Evolutionary conservation across 2,113 vertebrate genomes (phyloP).

Genomic region (Prietella phreatophila): DNA sequence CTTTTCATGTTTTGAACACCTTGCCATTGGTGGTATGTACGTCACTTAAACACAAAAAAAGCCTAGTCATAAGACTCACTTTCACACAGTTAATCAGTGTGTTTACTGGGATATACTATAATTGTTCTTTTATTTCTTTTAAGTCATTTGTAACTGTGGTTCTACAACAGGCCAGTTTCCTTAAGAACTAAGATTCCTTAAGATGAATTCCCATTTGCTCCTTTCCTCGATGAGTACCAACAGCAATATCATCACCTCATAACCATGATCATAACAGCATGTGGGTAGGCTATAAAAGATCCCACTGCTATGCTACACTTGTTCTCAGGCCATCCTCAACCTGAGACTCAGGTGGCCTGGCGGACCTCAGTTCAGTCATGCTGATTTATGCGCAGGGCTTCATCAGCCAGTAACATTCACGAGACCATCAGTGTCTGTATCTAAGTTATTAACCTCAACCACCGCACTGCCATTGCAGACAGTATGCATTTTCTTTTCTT

Average conservation of each 20-base stretch:
- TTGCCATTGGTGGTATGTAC: background rate
- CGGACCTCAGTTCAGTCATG: background rate
- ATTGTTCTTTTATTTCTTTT: background rate
- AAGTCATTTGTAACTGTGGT: background rate
- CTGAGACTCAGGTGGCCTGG: background rate
- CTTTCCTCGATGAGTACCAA: background rate
- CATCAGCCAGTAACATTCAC: background rate
- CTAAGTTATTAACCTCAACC: background rate
- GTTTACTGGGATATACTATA: background rate
- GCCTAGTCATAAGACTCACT: background rate
- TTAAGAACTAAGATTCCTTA: background rate
- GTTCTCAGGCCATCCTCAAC: background rate
- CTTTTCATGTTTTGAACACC: background rate
- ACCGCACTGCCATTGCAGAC: background rate
- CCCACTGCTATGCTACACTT: background rate
- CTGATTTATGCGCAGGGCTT: background rate
- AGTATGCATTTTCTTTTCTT: background rate
- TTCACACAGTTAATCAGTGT: background rate
- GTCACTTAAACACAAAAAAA: background rate
- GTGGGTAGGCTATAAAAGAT: background rate
- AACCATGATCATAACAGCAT: background rate
- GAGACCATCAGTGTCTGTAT: background rate
- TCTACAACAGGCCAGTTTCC: background rate
- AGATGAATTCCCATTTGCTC: background rate
- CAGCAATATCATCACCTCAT: background rate